Evolutionary conservation across 1,140 invertebrate species (phyloP).

Genomic region (Chymomyza costata): DNA sequence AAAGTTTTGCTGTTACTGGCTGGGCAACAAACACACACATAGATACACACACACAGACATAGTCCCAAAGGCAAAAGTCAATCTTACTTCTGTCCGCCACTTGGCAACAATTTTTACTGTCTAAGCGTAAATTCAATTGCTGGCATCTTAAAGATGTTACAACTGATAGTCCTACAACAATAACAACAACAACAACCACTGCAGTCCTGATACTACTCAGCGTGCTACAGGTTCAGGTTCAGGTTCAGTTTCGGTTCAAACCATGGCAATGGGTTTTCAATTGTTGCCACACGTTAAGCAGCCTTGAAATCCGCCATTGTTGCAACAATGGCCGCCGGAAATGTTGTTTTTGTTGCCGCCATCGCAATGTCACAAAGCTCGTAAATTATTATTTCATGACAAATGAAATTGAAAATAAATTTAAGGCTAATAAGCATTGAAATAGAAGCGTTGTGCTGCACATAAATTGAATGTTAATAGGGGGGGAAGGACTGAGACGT

Average conservation of each 20-base stretch:
- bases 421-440: constrained; percentile 62
- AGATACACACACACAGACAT: no score
- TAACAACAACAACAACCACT: constrained; percentile 25
- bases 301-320: constrained; percentile 11
- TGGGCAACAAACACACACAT: neutral
- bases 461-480: no score
- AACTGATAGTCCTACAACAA: constrained; percentile 20
- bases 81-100: no score
- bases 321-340: constrained; percentile 43
- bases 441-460: constrained; percentile 47
- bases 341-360: constrained; percentile 19
- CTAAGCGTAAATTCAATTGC: constrained; percentile 55
- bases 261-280: constrained; percentile 59
- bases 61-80: no score
- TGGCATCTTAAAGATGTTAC: constrained; percentile 24
- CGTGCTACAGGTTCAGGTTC: constrained; percentile 23
- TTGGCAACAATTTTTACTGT: constrained; percentile 21
- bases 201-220: constrained; percentile 19
- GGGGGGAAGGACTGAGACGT: no score
- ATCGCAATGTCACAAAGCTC: constrained; percentile 36
- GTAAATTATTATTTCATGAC: constrained; percentile 73
- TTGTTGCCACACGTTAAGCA: constrained; percentile 26
- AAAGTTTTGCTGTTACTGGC: constrained; percentile 18
- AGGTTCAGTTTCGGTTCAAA: constrained; percentile 58
- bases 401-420: constrained; percentile 69